Evolutionary conservation across 2,113 vertebrate species (phyloP).

Genomic region (Machaerirhynchus nigripectus): DNA sequence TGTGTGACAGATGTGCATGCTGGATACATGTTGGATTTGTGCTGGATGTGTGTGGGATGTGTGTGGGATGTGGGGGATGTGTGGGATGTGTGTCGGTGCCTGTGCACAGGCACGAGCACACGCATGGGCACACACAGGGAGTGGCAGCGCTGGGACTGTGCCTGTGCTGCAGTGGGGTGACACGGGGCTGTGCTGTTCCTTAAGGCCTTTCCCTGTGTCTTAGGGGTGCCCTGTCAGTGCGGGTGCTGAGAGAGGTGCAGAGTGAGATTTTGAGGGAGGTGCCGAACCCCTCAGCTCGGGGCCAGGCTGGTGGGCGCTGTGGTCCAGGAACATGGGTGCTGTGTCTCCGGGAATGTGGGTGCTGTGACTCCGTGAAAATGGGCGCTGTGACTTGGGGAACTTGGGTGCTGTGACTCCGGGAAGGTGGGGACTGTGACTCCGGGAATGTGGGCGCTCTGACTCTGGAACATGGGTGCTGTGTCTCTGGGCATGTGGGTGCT

Average conservation of each 20-base stretch:
- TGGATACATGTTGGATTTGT: accelerated
- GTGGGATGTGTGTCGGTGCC: accelerated
- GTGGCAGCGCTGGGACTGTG: not conserved
- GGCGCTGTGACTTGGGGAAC: too few relatives aligned
- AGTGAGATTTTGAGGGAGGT: not conserved
- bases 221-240: not conserved
- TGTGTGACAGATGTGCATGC: not conserved
- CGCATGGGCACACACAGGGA: not conserved
- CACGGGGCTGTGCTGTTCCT: not conserved
- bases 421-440: not conserved
- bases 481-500: too few relatives aligned
- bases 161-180: not conserved
- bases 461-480: too few relatives aligned
- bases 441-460: too few relatives aligned
- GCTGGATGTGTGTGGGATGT: too few relatives aligned
- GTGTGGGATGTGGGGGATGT: not conserved
- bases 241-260: not conserved
- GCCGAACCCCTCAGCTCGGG: not conserved
- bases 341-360: accelerated
- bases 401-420: not conserved
- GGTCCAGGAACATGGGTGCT: accelerated
- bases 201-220: not conserved
- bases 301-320: not conserved
- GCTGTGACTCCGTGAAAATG: not conserved
- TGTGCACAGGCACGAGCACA: not conserved